A percentile compares a stretch with the other conserved stretches of the same genome.
Evolutionary conservation across 2,888 invertebrate genomes (phyloP).

Genomic region (Aricia artaxerxes): DNA sequence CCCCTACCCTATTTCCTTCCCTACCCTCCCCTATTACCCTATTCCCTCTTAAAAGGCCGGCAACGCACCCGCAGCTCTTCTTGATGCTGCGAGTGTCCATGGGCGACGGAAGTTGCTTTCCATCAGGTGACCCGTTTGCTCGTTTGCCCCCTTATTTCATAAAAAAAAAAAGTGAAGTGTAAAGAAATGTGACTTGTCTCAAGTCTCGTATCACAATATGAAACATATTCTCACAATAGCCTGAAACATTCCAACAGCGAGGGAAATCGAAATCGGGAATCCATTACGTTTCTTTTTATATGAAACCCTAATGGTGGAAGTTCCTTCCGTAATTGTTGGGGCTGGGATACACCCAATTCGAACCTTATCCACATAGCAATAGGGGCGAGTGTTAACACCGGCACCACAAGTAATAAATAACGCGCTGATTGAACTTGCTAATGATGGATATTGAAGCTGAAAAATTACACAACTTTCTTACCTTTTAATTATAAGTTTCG

Average conservation of each 20-base stretch:
- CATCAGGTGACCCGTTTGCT: no score
- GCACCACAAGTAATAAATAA: constrained; percentile 70
- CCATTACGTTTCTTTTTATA: constrained; percentile 75
- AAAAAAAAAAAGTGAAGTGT: no score
- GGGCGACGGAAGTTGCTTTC: no score
- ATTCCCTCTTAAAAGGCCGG: no score
- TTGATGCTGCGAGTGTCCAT: no score
- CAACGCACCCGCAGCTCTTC: no score
- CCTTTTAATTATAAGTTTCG: not conserved
- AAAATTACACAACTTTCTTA: constrained; percentile 23
- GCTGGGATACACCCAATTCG: constrained; percentile 57
- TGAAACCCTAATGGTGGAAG: constrained; percentile 76
- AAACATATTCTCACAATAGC: not conserved
- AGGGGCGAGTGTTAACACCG: not conserved
- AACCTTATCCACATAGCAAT: not conserved
- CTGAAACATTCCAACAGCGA: constrained; percentile 47
- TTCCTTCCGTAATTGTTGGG: constrained; percentile 76
- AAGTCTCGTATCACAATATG: not conserved
- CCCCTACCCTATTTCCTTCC: no score
- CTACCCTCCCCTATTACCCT: no score
- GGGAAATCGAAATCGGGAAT: constrained; percentile 65
- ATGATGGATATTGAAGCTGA: constrained; percentile 61
- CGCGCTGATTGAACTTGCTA: constrained; percentile 80
- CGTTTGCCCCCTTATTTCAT: no score
- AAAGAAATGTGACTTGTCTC: not conserved